Percentiles rank a stretch among this genome's conserved stretches.
Conservation (phyloP, 2,888 invertebrate genomes). For the Idaea dimidiata region DNA sequence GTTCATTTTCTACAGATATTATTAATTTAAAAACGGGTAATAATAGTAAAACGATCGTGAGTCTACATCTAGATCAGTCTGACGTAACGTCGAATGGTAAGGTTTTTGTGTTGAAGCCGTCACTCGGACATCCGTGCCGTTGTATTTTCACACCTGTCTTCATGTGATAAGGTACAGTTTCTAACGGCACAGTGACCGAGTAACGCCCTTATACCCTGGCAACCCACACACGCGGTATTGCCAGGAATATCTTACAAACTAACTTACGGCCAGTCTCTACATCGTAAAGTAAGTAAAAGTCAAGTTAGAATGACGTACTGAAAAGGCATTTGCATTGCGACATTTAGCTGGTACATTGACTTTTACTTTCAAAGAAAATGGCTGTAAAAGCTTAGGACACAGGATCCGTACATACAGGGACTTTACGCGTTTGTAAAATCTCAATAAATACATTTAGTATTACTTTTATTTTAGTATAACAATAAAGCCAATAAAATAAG, state of each 20-base stretch:
- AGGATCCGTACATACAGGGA: too few relatives aligned
- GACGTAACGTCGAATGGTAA: constrained; percentile 72
- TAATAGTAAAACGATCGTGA: constrained; percentile 7
- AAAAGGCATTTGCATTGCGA: too few relatives aligned
- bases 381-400: too few relatives aligned
- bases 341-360: too few relatives aligned
- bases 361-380: too few relatives aligned
- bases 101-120: constrained; percentile 30
- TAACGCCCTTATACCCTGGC: background rate
- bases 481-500: too few relatives aligned
- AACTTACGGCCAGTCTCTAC: background rate
- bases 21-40: background rate
- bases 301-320: too few relatives aligned
- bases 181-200: background rate
- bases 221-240: background rate
- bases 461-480: too few relatives aligned
- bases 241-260: background rate
- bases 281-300: too few relatives aligned
- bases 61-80: constrained; percentile 65
- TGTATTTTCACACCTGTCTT: background rate
- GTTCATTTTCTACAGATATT: too few relatives aligned
- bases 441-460: too few relatives aligned
- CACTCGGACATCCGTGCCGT: constrained; percentile 12
- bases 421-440: too few relatives aligned
- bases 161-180: background rate